phyloP scores from a whole-genome alignment of 2,797 vertebrate species.

The Caiman crocodilus region DNA sequence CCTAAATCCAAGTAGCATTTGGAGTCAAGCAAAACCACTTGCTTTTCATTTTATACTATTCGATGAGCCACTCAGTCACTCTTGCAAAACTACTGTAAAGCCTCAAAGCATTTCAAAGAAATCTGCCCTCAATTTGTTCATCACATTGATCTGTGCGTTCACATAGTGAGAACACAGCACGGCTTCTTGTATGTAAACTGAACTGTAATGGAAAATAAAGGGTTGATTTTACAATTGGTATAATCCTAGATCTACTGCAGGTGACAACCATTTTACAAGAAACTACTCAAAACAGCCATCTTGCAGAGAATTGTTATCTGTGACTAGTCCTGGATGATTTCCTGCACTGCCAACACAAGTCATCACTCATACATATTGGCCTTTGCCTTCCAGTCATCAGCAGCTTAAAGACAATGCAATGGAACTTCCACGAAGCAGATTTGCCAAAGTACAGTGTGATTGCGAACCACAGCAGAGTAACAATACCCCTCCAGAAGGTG shows the following conservation, averaged over 20 bases:
- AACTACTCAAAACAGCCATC: slow-evolving; percentile 29
- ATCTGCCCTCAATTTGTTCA: slow-evolving; percentile 45
- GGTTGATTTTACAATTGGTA: neutral
- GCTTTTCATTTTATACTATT: neutral
- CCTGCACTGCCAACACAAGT: too few species aligned
- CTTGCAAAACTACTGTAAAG: neutral
- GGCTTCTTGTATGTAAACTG: neutral
- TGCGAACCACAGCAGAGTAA: too few species aligned
- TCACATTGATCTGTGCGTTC: neutral
- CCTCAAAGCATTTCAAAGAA: neutral
- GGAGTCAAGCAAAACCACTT: neutral
- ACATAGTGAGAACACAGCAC: neutral
- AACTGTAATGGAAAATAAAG: slow-evolving; percentile 10
- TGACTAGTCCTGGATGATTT: neutral
- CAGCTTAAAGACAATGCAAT: too few species aligned
- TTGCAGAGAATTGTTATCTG: slow-evolving; percentile 2
- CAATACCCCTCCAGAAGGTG: too few species aligned
- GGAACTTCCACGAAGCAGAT: too few species aligned
- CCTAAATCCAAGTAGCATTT: neutral
- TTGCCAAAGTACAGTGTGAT: too few species aligned
- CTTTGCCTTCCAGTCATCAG: too few species aligned
- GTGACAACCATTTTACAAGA: slow-evolving; percentile 33
- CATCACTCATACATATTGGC: too few species aligned
- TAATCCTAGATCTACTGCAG: neutral
- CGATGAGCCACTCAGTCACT: neutral